Percentiles rank a stretch among this genome's conserved stretches.
These are phyloP conservation scores for Microplitis deprimator DNA, from an alignment of 2,888 invertebrate genomes.

Conservation along the genomic window DNA sequence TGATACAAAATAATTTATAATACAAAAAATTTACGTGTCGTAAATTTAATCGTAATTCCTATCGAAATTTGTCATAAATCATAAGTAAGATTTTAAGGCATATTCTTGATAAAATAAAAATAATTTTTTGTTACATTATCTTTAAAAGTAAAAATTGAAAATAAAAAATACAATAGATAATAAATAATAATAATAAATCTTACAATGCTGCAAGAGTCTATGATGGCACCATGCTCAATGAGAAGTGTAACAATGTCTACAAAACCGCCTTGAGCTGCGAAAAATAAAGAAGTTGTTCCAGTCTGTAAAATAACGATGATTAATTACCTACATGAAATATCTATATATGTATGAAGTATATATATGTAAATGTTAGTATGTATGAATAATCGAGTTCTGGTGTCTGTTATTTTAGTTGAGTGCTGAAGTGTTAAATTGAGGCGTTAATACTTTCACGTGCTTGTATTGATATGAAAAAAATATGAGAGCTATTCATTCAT, in stretches of 20 bases:
- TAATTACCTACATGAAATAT: background rate
- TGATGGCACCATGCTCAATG: conserved; percentile 83
- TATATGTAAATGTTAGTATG: conserved; percentile 10
- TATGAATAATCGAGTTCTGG: conserved; percentile 11
- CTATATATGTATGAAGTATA: conserved; percentile 67
- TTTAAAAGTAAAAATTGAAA: conserved; percentile 2
- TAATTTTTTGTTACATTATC: too few species aligned
- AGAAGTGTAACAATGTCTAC: conserved; percentile 85
- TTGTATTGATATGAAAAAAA: conserved; percentile 1
- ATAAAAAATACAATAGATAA: conserved; percentile 26
- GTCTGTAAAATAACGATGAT: conserved; percentile 76
- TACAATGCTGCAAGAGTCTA: conserved; percentile 86
- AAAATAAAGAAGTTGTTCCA: conserved; percentile 93
- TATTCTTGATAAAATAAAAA: too few species aligned
- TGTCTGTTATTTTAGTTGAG: conserved; percentile 1
- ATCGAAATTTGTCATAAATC: too few species aligned
- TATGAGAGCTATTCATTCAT: background rate
- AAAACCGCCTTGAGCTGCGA: conserved; percentile 94
- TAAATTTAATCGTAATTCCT: too few species aligned
- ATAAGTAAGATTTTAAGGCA: too few species aligned
- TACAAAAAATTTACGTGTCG: too few species aligned
- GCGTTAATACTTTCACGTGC: conserved; percentile 5
- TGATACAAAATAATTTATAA: too few species aligned
- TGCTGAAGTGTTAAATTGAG: conserved; percentile 23
- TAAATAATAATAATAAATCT: conserved; percentile 60